A percentile compares a stretch with the other conserved stretches of the same genome.
These are phyloP conservation scores for Cepphus grylle DNA, from an alignment of 2,113 vertebrate species.

Conservation along the genomic window DNA sequence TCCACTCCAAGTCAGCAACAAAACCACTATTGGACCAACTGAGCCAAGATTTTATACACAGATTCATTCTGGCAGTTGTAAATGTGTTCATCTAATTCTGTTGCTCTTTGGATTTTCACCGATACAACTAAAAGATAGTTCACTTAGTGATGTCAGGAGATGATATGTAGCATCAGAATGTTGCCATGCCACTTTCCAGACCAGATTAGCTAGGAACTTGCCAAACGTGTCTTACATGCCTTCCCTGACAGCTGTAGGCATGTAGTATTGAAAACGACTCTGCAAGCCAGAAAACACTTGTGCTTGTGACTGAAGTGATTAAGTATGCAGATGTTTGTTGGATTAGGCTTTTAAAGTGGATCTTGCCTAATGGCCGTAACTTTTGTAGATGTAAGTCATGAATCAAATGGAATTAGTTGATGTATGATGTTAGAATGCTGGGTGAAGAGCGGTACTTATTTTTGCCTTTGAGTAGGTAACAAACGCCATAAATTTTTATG, in stretches of 20 bases:
- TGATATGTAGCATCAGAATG: neutral
- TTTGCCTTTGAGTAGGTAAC: neutral
- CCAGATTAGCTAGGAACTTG: neutral
- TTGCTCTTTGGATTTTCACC: neutral
- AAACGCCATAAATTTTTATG: constrained; percentile 12
- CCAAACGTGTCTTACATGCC: neutral
- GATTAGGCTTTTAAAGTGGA: neutral
- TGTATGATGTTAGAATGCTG: neutral
- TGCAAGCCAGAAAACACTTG: neutral
- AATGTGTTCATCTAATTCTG: neutral
- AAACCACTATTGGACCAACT: neutral
- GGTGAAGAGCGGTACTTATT: neutral
- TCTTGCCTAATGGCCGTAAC: neutral
- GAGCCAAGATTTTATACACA: neutral
- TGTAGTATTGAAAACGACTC: neutral
- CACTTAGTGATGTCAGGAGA: neutral
- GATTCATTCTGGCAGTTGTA: neutral
- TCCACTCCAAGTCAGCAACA: neutral
- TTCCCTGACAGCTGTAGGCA: neutral
- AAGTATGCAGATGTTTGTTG: constrained; percentile 26
- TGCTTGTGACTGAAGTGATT: constrained; percentile 9
- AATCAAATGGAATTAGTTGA: constrained; percentile 27
- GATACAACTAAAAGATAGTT: neutral
- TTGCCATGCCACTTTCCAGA: neutral
- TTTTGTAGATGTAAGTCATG: neutral